Evolutionary conservation across 2,888 invertebrate genomes (phyloP), one percentile per base, ranked within the genome.

Genomic region (Ephialtes manifestator): DNA sequence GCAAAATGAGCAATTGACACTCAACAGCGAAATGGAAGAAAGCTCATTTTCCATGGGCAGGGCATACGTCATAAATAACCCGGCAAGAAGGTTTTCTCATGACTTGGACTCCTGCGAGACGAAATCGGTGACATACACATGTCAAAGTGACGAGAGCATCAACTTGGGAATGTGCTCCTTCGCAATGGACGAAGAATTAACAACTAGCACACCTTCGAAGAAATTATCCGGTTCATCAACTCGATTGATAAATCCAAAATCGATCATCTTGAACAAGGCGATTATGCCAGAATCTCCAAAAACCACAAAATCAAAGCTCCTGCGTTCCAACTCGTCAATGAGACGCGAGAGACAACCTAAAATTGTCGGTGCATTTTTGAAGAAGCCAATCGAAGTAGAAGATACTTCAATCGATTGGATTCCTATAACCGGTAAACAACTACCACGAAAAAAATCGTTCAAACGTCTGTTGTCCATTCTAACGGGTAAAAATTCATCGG

Each of bases 391-490:
- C 81, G 88, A 91, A 20, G 84, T 92, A 0, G 90, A 92, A 10
- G 88, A 92, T 53, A 90, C 89, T 0, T 77, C 87, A 28, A 84
- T 91, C 71, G 88, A 90, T 13, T 92, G 91, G 92, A 89, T 92
- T 18, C 92, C 92, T 5, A 85, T 90, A n/a, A 88, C 86, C 0
- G 87, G 88, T 5, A 87, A 90, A 70, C 90, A 89, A 31, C 67
- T 91, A 1, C 91, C 92, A 0, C 87, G 90, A 0, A 92, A 91
- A 35, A 89, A 72, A 4, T 91, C 92, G 0, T 81, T 93, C 83
- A 91, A 90, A 75, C 91, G 89, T 18, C 67, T 93, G 0, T 24
- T 92, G 2, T 87, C 89, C 7, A 77, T 87, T 15, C 58, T 92
- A 20, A 89, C 83, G 11, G 88, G 88, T 4, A 87, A 85, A 72